These are phyloP conservation scores for Agrochola lychnidis DNA, from an alignment of 2,888 invertebrate genomes.

Conservation along the genomic window DNA sequence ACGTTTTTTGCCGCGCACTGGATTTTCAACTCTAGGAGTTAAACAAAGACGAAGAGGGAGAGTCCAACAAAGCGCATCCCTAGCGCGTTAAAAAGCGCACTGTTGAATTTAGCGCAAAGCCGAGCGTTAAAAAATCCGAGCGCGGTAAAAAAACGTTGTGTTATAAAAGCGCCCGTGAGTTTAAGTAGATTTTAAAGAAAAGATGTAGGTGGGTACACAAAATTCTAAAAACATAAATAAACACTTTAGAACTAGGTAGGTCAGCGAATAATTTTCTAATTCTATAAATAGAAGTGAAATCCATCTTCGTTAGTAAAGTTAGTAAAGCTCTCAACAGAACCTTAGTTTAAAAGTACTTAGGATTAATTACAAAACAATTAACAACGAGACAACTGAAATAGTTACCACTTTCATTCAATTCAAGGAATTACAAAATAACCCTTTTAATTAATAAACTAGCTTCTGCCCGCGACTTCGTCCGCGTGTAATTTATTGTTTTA, in stretches of 20 bases:
- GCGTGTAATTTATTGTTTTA: background rate
- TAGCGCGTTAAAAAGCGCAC: too few species aligned
- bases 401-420: background rate
- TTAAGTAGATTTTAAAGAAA: too few species aligned
- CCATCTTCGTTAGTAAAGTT: background rate
- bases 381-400: background rate
- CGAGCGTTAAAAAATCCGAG: too few species aligned
- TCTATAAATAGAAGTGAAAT: constrained; percentile 7
- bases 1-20: too few species aligned
- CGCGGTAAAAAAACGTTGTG: too few species aligned
- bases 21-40: too few species aligned
- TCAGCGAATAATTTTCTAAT: background rate
- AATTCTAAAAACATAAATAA: background rate
- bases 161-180: too few species aligned
- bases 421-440: background rate
- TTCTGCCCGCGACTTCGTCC: background rate
- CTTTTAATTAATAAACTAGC: background rate
- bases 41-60: too few species aligned
- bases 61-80: too few species aligned
- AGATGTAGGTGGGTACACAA: too few species aligned
- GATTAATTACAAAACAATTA: background rate
- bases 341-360: background rate
- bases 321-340: background rate
- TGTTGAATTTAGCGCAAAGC: too few species aligned
- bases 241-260: background rate